Evolutionary conservation across 2,113 vertebrate species (phyloP).

Genomic region (Ciconia stormi): DNA sequence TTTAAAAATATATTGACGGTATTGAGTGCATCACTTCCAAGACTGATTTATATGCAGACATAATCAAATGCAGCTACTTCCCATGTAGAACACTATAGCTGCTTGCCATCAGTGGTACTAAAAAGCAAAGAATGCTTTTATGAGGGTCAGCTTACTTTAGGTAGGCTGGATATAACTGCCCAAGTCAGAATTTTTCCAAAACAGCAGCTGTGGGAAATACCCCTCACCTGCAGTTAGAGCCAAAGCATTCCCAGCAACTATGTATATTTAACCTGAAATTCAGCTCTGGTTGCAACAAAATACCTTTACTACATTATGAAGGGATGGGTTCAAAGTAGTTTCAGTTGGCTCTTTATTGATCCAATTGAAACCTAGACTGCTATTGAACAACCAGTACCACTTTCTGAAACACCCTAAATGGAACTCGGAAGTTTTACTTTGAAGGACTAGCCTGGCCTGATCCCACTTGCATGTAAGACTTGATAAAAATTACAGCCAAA

Average conservation of each 20-base stretch:
- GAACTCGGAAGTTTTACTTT: neutral
- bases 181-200: neutral
- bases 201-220: neutral
- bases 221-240: neutral
- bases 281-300: neutral
- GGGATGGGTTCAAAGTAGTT: neutral
- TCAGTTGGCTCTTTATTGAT: neutral
- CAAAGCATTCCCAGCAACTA: neutral
- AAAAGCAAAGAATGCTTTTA: neutral
- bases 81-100: rapidly evolving
- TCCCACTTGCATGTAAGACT: neutral
- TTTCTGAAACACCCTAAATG: neutral
- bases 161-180: neutral
- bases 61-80: neutral
- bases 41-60: neutral
- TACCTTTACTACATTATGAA: neutral
- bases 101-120: neutral
- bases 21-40: neutral
- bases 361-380: neutral
- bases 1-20: rapidly evolving
- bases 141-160: rapidly evolving
- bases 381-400: neutral
- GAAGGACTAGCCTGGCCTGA: neutral
- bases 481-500: neutral
- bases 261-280: neutral